A percentile compares a stretch with the other conserved stretches of the same genome.
Conservation (phyloP, 1,140 invertebrate genomes). For the Pantala flavescens region DNA sequence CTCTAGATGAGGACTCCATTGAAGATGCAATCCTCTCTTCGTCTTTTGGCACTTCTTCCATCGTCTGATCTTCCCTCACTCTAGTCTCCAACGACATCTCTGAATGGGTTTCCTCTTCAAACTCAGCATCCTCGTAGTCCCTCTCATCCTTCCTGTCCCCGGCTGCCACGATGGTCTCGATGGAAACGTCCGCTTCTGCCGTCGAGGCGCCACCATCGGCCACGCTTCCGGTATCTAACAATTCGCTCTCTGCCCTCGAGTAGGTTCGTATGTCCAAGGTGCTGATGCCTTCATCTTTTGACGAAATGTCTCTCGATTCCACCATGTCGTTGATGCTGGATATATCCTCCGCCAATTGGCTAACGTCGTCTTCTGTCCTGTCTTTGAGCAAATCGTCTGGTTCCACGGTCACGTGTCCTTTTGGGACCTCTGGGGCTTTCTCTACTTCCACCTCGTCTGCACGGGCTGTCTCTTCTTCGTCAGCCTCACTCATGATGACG, state of each 20-base stretch:
- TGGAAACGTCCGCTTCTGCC: conserved; percentile 10
- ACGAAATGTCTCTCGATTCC: not conserved
- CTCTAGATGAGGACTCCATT: not conserved
- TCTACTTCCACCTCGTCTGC: not conserved
- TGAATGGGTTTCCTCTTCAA: conserved; percentile 29
- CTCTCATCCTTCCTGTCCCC: not conserved
- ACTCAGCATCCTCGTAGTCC: not conserved
- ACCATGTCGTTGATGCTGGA: not conserved
- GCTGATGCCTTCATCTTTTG: not conserved
- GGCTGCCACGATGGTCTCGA: not conserved
- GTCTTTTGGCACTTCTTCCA: conserved; percentile 20
- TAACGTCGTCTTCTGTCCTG: not conserved
- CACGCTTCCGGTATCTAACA: not conserved
- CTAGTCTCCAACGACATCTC: conserved; percentile 34
- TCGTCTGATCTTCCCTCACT: conserved; percentile 29
- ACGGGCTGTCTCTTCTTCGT: not conserved
- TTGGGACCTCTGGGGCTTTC: conserved; percentile 24
- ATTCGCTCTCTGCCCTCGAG: not conserved
- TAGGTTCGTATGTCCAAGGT: not conserved
- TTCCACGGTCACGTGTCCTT: conserved; percentile 22
- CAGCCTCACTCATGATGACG: not conserved
- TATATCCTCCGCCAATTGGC: not conserved
- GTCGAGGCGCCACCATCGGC: not conserved
- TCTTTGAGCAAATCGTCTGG: not conserved
- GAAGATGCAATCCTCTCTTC: conserved; percentile 15